phyloP scores from a whole-genome alignment of 2,113 vertebrate genomes.

The Bungarus multicinctus region DNA sequence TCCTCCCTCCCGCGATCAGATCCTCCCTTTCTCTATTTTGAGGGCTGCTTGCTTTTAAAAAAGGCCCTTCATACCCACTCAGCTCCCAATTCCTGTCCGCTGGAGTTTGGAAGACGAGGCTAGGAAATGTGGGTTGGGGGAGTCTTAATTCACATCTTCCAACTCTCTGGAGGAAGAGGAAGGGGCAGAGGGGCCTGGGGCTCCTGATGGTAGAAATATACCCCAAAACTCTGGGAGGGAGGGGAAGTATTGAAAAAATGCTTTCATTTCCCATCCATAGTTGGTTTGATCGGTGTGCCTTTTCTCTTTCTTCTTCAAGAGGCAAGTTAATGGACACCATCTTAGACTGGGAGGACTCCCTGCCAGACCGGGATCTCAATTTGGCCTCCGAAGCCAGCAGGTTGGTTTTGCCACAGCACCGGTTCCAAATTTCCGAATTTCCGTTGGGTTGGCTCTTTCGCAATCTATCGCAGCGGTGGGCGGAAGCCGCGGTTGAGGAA shows the following conservation, averaged over 20 bases:
- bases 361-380: constrained; percentile 86
- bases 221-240: neutral
- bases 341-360: constrained; percentile 94
- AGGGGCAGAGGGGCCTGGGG: neutral
- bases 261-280: neutral
- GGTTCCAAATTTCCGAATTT: neutral
- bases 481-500: neutral
- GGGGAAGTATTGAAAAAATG: neutral
- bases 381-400: constrained; percentile 90
- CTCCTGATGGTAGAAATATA: neutral
- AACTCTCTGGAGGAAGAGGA: neutral
- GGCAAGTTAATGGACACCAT: constrained; percentile 92
- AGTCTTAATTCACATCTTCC: neutral
- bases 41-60: neutral
- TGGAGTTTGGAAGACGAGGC: neutral
- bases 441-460: neutral
- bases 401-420: constrained; percentile 59
- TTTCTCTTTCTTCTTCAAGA: constrained; percentile 58
- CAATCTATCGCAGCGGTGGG: neutral
- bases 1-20: neutral
- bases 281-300: no score
- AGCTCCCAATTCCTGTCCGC: neutral
- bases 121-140: neutral
- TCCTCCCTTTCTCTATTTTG: neutral
- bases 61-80: neutral